Evolutionary conservation across 2,113 vertebrate genomes (phyloP).

Genomic region (Dermatemys mawii): DNA sequence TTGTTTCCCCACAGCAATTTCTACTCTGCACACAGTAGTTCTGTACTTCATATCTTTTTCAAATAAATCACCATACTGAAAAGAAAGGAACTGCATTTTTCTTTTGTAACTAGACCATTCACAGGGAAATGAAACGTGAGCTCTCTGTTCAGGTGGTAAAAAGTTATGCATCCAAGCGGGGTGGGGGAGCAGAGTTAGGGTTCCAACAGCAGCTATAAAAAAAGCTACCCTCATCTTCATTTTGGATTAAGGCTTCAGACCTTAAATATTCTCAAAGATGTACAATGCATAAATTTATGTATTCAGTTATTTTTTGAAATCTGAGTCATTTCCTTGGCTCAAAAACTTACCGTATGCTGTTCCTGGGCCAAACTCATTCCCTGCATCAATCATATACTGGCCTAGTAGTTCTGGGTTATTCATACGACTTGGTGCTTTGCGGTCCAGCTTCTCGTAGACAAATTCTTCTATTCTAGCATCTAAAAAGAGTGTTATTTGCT

Average conservation of each 20-base stretch:
- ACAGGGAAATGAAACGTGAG: not conserved
- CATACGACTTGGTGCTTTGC: conserved; percentile 92
- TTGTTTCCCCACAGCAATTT: not conserved
- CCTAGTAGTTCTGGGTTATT: conserved; percentile 96
- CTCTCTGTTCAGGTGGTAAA: not conserved
- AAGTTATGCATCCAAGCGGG: not conserved
- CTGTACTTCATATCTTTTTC: not conserved
- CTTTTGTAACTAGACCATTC: not conserved
- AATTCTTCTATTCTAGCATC: conserved; percentile 98
- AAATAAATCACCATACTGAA: not conserved
- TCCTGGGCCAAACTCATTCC: conserved; percentile 94
- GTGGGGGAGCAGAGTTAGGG: not conserved
- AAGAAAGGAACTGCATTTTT: not conserved
- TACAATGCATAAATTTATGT: not conserved
- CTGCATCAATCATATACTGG: conserved; percentile 95
- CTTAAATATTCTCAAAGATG: not conserved
- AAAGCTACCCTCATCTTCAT: not conserved
- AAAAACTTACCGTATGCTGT: conserved; percentile 92
- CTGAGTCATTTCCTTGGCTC: not conserved
- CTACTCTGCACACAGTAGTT: not conserved
- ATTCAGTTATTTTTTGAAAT: not conserved
- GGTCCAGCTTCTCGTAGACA: conserved; percentile 97
- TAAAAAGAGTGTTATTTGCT: conserved; percentile 61
- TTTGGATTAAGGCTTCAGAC: not conserved
- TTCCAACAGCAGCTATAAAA: not conserved